phyloP scores from a whole-genome alignment of 2,797 vertebrate genomes.

The Crocodylus rhombifer region DNA sequence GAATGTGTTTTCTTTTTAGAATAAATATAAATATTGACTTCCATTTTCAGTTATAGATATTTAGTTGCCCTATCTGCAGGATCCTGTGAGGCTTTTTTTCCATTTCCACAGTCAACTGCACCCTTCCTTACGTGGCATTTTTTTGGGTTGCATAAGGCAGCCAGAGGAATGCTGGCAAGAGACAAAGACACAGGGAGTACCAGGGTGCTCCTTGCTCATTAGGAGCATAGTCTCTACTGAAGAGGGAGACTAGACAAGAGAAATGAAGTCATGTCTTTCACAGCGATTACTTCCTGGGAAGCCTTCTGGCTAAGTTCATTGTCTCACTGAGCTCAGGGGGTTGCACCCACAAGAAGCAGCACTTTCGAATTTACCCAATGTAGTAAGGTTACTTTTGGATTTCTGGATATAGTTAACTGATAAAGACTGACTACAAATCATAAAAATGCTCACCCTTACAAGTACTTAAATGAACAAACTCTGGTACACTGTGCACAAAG shows the following conservation, averaged over 20 bases:
- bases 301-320: not conserved
- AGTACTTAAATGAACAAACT: not conserved
- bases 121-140: not conserved
- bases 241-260: not conserved
- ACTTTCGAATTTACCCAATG: no score
- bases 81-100: not conserved
- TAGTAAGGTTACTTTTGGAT: no score
- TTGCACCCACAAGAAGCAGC: no score
- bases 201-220: no score
- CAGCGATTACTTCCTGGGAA: not conserved
- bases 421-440: not conserved
- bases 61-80: not conserved
- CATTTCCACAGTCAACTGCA: not conserved
- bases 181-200: not conserved
- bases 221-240: not conserved
- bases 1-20: not conserved
- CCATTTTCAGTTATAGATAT: not conserved
- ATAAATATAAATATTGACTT: not conserved
- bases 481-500: not conserved
- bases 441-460: not conserved
- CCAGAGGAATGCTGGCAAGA: not conserved
- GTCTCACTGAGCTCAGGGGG: not conserved
- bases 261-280: not conserved
- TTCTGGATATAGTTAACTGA: no score
- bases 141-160: not conserved